Evolutionary conservation across 2,113 vertebrate genomes (phyloP).

Genomic region (Anthoscopus minutus): DNA sequence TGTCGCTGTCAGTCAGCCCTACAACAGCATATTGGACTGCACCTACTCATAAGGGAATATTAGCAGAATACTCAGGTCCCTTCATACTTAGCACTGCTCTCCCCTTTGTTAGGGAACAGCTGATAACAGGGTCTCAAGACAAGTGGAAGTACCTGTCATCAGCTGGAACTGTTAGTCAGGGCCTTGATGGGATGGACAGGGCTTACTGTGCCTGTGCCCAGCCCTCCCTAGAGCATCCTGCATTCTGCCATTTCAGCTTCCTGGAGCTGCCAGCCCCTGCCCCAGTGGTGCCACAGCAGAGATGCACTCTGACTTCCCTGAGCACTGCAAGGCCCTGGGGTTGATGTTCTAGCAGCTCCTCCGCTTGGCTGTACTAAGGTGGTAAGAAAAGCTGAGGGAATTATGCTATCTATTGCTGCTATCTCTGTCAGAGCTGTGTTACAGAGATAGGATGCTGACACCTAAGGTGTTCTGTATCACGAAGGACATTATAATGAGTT

Average conservation of each 20-base stretch:
- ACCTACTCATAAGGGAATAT: not conserved
- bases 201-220: not conserved
- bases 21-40: not conserved
- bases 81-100: not conserved
- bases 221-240: not conserved
- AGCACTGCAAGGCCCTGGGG: rapidly evolving
- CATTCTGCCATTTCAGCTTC: not conserved
- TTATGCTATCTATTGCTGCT: not conserved
- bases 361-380: not conserved
- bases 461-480: not conserved
- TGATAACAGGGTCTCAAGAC: not conserved
- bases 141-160: not conserved
- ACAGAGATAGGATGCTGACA: not conserved
- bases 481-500: not conserved
- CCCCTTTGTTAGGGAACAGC: not conserved
- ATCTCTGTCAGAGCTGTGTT: not conserved
- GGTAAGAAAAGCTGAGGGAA: not conserved
- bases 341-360: not conserved
- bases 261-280: rapidly evolving
- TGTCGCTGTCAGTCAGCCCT: not conserved
- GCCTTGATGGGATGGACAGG: rapidly evolving
- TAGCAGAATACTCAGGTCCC: not conserved
- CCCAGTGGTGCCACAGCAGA: rapidly evolving
- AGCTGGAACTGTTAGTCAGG: not conserved
- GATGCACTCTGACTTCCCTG: rapidly evolving